Conservation (phyloP, 2,113 vertebrate genomes). For the Macaca fascicularis region T2T-MFA8v1.1 NC_088387.1:58263001-58263500, state of each 20-base stretch:
- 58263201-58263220: neutral
- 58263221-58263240: neutral
- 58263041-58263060: neutral
- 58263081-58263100: neutral
- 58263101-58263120: neutral
- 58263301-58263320: neutral
- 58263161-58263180: neutral
- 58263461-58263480: neutral
- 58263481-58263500: neutral
- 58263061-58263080: neutral
- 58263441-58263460: neutral
- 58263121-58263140: neutral
- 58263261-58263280: neutral
- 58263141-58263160: neutral
- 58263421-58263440: neutral
- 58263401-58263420: neutral
- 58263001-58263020: neutral
- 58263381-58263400: neutral
- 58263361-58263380: neutral
- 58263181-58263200: neutral
- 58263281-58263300: neutral
- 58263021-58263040: conserved; percentile 5
- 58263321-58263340: neutral
- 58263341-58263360: neutral
- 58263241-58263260: neutral